phyloP scores from a whole-genome alignment of 2,797 vertebrate species.

The Molothrus ater region DNA sequence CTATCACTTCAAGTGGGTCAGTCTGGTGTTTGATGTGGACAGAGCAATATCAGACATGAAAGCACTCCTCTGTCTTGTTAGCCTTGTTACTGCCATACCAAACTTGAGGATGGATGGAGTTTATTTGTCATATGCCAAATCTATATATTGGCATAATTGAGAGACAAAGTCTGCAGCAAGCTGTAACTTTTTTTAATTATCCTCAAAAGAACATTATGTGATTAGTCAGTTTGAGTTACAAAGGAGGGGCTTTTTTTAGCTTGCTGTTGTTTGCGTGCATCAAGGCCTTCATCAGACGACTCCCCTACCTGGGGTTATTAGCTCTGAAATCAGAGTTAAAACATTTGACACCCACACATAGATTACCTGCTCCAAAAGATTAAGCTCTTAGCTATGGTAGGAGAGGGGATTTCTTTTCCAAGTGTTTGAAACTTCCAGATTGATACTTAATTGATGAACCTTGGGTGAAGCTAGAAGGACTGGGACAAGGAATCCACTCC shows the following conservation, averaged over 20 bases:
- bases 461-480: background rate
- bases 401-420: background rate
- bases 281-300: background rate
- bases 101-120: constrained; percentile 7
- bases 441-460: background rate
- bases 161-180: constrained; percentile 28
- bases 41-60: background rate
- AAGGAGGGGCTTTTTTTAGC: constrained; percentile 1
- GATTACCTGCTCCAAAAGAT: background rate
- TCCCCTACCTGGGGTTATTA: background rate
- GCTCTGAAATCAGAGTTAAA: background rate
- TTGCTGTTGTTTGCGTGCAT: constrained; percentile 1
- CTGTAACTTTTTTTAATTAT: constrained; percentile 29
- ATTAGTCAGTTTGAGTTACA: background rate
- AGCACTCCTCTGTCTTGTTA: background rate
- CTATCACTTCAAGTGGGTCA: background rate
- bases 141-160: background rate
- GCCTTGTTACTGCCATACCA: background rate
- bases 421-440: background rate
- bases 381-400: background rate
- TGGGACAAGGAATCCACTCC: background rate
- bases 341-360: background rate
- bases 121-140: constrained; percentile 4
- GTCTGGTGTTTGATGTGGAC: background rate
- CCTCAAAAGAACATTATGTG: background rate